Conservation (phyloP, 2,888 invertebrate genomes). For the Leptinotarsa juncta region DNA sequence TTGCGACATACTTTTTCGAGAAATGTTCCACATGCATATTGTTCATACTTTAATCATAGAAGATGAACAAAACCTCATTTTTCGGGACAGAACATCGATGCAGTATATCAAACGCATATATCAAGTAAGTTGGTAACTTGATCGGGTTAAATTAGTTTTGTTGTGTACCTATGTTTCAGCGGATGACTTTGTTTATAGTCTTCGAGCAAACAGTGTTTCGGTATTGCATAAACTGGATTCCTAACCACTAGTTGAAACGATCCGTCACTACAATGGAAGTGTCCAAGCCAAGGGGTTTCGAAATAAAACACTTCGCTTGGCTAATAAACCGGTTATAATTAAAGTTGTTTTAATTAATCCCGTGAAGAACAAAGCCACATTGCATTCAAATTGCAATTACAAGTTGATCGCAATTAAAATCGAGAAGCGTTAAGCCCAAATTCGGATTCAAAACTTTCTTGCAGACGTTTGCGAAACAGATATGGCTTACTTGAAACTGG, state of each 20-base stretch:
- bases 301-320: slow-evolving; percentile 43
- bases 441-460: slow-evolving; percentile 52
- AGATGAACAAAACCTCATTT: no score
- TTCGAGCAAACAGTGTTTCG: background rate
- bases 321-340: slow-evolving; percentile 54
- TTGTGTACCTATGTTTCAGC: no score
- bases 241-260: slow-evolving; percentile 14
- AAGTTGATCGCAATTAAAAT: slow-evolving; percentile 63
- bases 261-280: slow-evolving; percentile 29
- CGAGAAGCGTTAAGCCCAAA: slow-evolving; percentile 52
- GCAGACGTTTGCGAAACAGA: slow-evolving; percentile 51
- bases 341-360: slow-evolving; percentile 59
- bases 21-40: no score
- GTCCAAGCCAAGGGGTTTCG: slow-evolving; percentile 31
- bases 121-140: no score
- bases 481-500: slow-evolving; percentile 21
- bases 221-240: background rate
- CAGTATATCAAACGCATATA: no score
- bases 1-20: no score
- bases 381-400: slow-evolving; percentile 62
- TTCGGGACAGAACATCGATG: no score
- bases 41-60: no score
- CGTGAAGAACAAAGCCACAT: slow-evolving; percentile 54
- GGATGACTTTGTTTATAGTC: no score
- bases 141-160: no score